These are phyloP conservation scores for Gnathonemus echidnorhynchus DNA, from an alignment of 2,113 vertebrate species.

Conservation along the genomic window DNA sequence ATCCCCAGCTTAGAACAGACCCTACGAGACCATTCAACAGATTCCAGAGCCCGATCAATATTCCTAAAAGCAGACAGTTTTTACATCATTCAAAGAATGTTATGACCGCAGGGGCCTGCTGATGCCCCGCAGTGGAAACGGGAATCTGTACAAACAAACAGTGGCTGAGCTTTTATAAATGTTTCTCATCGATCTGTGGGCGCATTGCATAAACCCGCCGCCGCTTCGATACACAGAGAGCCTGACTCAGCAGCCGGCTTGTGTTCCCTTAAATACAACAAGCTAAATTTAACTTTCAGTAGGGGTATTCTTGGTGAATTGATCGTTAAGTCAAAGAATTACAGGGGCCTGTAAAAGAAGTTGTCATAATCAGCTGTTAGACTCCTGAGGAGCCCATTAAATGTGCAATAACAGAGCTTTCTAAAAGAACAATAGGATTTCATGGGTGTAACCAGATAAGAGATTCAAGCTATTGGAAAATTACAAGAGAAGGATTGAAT, in stretches of 20 bases:
- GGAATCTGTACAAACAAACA: background rate
- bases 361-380: background rate
- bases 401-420: background rate
- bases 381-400: background rate
- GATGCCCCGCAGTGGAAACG: background rate
- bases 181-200: background rate
- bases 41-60: background rate
- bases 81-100: background rate
- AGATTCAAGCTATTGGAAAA: background rate
- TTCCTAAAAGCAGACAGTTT: background rate
- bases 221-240: background rate
- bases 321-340: background rate
- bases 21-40: background rate
- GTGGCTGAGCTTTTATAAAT: background rate
- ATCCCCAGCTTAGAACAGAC: background rate
- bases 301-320: background rate
- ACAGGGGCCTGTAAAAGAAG: background rate
- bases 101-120: background rate
- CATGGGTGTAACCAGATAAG: background rate
- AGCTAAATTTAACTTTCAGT: background rate
- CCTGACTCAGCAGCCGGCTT: background rate
- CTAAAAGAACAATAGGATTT: background rate
- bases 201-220: background rate
- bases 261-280: slow-evolving; percentile 2
- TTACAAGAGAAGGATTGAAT: background rate